phyloP scores from a whole-genome alignment of 64 coral and sea anemone species.

The Montipora cactus region DNA sequence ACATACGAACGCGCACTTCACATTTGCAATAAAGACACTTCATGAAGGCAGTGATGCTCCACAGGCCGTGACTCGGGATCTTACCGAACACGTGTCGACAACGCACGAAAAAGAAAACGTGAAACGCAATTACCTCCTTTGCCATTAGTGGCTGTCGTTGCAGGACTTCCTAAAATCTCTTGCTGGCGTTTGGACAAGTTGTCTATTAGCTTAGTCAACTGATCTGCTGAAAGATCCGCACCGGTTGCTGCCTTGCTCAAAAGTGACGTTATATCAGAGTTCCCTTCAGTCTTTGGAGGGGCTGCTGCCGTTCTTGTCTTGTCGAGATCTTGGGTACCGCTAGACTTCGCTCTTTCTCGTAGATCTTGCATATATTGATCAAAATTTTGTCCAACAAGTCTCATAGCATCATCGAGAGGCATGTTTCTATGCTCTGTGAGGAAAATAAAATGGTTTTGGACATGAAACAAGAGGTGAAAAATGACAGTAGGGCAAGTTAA shows the following conservation, averaged over 20 bases:
- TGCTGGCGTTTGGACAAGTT: constrained; percentile 87
- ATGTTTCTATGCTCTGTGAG: constrained; percentile 99
- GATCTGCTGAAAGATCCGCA: constrained; percentile 77
- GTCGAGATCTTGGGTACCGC: not conserved
- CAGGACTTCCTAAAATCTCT: constrained; percentile 53
- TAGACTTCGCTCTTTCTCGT: constrained; percentile 77
- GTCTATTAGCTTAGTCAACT: constrained; percentile 89
- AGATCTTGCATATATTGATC: constrained; percentile 99
- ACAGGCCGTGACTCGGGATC: not conserved
- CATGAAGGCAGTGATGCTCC: not conserved
- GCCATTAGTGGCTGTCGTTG: constrained; percentile 52
- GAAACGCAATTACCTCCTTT: constrained; percentile 82
- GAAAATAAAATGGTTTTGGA: constrained; percentile 89
- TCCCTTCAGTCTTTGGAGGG: constrained; percentile 26
- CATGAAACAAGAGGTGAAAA: constrained; percentile 33
- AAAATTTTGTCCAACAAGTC: constrained; percentile 98
- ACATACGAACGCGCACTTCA: not conserved
- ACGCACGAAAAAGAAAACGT: constrained; percentile 9
- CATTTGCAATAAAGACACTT: not conserved
- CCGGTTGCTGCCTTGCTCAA: constrained; percentile 82
- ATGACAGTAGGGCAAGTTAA: not conserved
- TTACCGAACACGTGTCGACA: not conserved
- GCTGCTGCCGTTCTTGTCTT: not conserved
- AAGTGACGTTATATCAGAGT: constrained; percentile 63
- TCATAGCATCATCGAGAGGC: constrained; percentile 99